Conservation (phyloP, 1,140 invertebrate genomes). For the Trachymyrmex septentrionalis region DNA sequence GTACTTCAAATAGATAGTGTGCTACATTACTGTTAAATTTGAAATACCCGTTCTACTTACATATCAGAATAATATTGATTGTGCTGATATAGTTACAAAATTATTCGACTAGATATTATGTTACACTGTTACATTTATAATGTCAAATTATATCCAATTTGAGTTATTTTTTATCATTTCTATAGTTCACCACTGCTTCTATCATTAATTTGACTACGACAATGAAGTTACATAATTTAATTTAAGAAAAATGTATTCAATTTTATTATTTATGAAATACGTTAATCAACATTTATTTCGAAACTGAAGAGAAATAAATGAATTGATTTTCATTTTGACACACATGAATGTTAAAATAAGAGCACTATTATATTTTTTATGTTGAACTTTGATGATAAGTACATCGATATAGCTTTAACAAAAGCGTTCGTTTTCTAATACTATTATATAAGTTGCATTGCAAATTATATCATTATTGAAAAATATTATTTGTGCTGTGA, state of each 20-base stretch:
- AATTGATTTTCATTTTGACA: too few relatives aligned
- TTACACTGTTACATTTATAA: too few relatives aligned
- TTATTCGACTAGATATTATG: background rate
- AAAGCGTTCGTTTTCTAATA: background rate
- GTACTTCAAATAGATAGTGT: background rate
- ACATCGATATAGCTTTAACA: background rate
- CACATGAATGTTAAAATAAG: background rate
- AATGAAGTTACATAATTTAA: too few relatives aligned
- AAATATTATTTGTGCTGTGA: background rate
- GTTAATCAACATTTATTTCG: too few relatives aligned
- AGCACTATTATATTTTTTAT: background rate
- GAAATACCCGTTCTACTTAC: background rate
- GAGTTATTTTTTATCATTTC: too few relatives aligned
- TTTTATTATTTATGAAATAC: too few relatives aligned
- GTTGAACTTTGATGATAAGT: too few relatives aligned
- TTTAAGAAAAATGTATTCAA: too few relatives aligned
- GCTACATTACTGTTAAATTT: background rate
- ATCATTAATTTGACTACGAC: too few relatives aligned
- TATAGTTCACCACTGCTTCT: too few relatives aligned
- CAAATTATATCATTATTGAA: background rate
- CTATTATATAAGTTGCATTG: background rate
- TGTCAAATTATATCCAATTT: too few relatives aligned
- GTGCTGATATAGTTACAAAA: background rate
- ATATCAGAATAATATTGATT: conserved; percentile 12
- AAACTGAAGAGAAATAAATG: too few relatives aligned